Conservation (phyloP, 2,888 invertebrate genomes). For the Drosophila sordidula region DNA sequence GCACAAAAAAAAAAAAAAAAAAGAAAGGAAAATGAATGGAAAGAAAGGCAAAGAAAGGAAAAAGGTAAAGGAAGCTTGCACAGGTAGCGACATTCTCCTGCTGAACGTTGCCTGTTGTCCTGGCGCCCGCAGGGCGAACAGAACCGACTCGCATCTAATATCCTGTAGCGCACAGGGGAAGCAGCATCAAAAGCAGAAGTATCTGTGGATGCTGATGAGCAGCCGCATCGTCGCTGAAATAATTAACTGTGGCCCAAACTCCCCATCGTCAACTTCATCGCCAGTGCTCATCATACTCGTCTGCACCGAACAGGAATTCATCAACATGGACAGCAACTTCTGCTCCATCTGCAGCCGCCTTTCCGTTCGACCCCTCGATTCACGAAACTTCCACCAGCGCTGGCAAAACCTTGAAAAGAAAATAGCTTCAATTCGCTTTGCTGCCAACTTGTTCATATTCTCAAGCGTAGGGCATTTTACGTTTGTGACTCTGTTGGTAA, state of each 20-base stretch:
- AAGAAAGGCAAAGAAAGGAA: conserved; percentile 4
- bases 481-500: conserved; percentile 6
- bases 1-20: neutral
- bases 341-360: conserved; percentile 7
- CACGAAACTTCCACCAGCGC: conserved; percentile 19
- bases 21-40: neutral
- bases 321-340: conserved; percentile 53
- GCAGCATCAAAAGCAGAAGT: conserved; percentile 15
- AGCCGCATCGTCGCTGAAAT: conserved; percentile 57
- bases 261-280: conserved; percentile 19
- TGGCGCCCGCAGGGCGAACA: conserved; percentile 17
- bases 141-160: conserved; percentile 57
- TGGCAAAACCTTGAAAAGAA: conserved; percentile 30
- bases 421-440: conserved; percentile 51
- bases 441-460: conserved; percentile 3
- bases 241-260: conserved; percentile 63
- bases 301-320: conserved; percentile 62
- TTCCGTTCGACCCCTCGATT: conserved; percentile 3
- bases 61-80: conserved; percentile 15
- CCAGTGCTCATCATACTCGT: conserved; percentile 30
- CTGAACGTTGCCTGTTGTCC: conserved; percentile 14
- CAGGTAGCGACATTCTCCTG: conserved; percentile 41
- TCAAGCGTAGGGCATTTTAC: conserved; percentile 5
- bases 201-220: conserved; percentile 20
- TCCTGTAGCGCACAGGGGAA: conserved; percentile 58